Evolutionary conservation across 2,888 invertebrate genomes (phyloP).

Genomic region (Aphrophora alni): DNA sequence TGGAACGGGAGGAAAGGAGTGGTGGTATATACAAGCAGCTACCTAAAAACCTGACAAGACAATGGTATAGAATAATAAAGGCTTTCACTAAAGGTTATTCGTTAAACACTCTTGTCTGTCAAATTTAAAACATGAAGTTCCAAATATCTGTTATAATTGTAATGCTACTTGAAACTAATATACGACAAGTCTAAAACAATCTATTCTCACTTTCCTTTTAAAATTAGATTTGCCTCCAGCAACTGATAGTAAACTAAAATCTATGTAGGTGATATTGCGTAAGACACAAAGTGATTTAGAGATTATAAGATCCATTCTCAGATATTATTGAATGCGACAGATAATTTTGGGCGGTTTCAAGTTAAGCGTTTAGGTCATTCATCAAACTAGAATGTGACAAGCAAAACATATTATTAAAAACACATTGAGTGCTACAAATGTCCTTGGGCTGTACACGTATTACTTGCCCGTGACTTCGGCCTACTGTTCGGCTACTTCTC

Average conservation of each 20-base stretch:
- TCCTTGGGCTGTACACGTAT: background rate
- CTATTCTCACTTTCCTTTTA: background rate
- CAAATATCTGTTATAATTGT: too few relatives aligned
- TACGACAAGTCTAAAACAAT: background rate
- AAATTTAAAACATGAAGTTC: too few relatives aligned
- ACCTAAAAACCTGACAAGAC: too few relatives aligned
- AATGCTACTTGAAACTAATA: too few relatives aligned
- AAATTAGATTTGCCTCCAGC: background rate
- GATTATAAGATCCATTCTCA: background rate
- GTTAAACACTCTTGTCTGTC: too few relatives aligned
- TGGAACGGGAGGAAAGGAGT: too few relatives aligned
- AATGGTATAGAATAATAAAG: too few relatives aligned
- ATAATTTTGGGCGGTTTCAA: constrained; percentile 3
- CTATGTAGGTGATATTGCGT: background rate
- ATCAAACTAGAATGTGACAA: background rate
- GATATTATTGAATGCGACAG: background rate
- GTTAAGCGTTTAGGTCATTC: background rate
- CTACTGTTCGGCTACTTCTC: background rate
- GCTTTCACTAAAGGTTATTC: too few relatives aligned
- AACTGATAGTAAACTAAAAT: background rate
- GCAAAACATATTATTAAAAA: constrained; percentile 9
- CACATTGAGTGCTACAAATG: background rate
- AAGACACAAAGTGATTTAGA: background rate
- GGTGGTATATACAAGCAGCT: too few relatives aligned
- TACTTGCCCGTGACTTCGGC: background rate